Conservation (phyloP, 2,888 invertebrate species). For the Caprella mutica region DNA sequence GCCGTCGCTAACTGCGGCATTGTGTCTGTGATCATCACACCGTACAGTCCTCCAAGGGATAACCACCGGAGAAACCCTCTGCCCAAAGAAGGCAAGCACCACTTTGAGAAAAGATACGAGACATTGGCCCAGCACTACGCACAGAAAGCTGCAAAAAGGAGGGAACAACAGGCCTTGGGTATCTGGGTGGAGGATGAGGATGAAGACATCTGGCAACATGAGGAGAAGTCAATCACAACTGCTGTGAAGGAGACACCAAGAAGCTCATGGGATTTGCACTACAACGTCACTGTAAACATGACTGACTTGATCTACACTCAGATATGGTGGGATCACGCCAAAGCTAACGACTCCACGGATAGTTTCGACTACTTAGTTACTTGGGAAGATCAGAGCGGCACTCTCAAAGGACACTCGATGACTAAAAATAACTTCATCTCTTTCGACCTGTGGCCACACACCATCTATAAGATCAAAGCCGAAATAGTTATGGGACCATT, state of each 20-base stretch:
- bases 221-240: neutral
- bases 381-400: constrained; percentile 72
- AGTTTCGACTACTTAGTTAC: constrained; percentile 58
- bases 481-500: constrained; percentile 28
- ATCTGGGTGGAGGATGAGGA: no score
- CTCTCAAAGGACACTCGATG: constrained; percentile 66
- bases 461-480: constrained; percentile 68
- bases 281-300: constrained; percentile 7
- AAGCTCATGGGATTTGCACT: neutral
- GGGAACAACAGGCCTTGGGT: neutral
- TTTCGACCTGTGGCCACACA: constrained; percentile 67
- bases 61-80: neutral
- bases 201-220: neutral
- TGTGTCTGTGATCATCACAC: constrained; percentile 31
- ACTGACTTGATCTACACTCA: constrained; percentile 7
- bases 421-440: constrained; percentile 69
- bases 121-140: constrained; percentile 26
- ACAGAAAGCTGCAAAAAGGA: constrained; percentile 53
- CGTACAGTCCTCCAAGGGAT: constrained; percentile 21
- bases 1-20: constrained; percentile 31
- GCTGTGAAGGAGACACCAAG: no score
- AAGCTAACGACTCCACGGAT: neutral
- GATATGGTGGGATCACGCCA: constrained; percentile 3
- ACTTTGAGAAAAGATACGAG: constrained; percentile 13
- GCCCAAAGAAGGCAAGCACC: neutral